Conservation (phyloP, 1,140 invertebrate species). For the Scaptomyza montana region DNA sequence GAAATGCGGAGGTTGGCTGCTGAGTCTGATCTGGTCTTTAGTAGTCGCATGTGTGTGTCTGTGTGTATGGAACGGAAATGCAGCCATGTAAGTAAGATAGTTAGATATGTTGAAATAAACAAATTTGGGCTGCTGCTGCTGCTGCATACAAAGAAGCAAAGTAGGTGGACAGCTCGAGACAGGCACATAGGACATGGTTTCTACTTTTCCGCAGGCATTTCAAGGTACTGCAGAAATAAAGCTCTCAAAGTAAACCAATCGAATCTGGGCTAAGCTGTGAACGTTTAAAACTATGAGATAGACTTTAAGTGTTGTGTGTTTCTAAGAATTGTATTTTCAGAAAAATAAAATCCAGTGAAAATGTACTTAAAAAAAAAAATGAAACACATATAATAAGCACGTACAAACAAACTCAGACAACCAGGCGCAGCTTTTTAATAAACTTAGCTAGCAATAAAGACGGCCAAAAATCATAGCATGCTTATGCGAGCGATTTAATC, state of each 20-base stretch:
- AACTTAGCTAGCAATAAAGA: not conserved
- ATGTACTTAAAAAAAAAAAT: conserved; percentile 21
- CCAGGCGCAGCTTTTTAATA: conserved; percentile 52
- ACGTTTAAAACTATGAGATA: not conserved
- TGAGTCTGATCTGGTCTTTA: too few species aligned
- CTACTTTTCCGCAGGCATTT: not conserved
- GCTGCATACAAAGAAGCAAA: conserved; percentile 2
- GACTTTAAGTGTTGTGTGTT: not conserved
- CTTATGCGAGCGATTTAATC: conserved; percentile 41
- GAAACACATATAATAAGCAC: too few species aligned
- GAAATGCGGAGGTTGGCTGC: conserved; percentile 2
- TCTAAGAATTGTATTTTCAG: not conserved
- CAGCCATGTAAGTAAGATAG: conserved; percentile 67
- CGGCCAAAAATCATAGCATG: conserved; percentile 25
- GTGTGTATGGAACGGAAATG: conserved; percentile 41
- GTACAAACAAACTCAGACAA: not conserved
- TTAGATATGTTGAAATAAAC: conserved; percentile 69
- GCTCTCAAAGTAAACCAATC: not conserved
- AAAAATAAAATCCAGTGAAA: too few species aligned
- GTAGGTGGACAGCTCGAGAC: conserved; percentile 30
- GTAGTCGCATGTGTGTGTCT: not conserved
- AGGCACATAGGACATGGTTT: not conserved
- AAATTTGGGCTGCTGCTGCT: conserved; percentile 51
- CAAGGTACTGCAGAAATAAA: not conserved
- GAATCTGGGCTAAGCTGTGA: not conserved